Base-by-base conservation (phyloP, 2,888 invertebrate species). In the Nebria brevicollis region DNA sequence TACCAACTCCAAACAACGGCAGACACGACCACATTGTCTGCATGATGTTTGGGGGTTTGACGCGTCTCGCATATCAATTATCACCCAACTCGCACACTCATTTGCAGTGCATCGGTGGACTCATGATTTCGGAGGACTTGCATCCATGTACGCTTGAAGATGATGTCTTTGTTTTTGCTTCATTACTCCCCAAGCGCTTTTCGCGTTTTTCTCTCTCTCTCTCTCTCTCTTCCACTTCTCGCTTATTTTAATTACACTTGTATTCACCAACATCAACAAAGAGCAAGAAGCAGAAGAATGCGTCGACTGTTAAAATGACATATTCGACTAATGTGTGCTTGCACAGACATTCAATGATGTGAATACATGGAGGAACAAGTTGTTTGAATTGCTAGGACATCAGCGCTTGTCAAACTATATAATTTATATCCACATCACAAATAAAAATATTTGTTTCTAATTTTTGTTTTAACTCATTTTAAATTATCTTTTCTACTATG, bases 21-120 rank as follows among this genome's bases (percentile, higher is more conserved):
- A 54, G 54, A 54, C 54, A 54, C 54, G 54, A 54, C 54, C 54
- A 54, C 54, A 54, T 54, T 54, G 54, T 54, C 54, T 54, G 54
- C 54, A 54, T 54, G 54, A 11, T 70, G 70, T 70, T 70, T 70
- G 70, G 26, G 70, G 34, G 34, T 34, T 26, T 26, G 25, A 70
- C 70, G 70, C 70, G 70, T 25, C 70, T 70, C 70, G 70, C 70
- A 70, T 70, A 70, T 70, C 70, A 70, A 70, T n/a, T 70, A 70
- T 70, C 70, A 70, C 70, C 15, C 15, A 25, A 66, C 20, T 26
- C 70, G 70, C 25, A 70, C 54, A 70, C 70, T 70, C 70, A 70
- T 70, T 70, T 70, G 34, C 70, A 20, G 54, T 54, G 54, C 54
- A 54, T 54, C 54, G 54, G 54, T 54, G 54, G 54, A 54, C 54